Conservation (phyloP, 2,888 invertebrate genomes). For the Esperia sulphurella region DNA sequence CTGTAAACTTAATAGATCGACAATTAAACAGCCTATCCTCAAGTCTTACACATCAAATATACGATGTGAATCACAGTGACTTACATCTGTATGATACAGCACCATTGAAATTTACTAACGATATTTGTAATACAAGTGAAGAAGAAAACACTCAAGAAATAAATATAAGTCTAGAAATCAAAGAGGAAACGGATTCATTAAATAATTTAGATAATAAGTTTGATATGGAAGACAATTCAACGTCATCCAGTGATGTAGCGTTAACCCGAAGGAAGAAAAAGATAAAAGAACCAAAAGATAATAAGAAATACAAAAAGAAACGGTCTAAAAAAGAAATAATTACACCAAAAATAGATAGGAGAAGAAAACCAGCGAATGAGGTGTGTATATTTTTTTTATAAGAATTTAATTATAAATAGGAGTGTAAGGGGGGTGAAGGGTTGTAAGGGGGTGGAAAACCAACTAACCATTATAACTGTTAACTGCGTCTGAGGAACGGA, state of each 20-base stretch:
- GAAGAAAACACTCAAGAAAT: not conserved
- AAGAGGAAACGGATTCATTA: not conserved
- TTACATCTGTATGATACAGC: not conserved
- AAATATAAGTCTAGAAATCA: not conserved
- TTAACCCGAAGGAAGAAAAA: not conserved
- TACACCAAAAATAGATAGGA: slow-evolving; percentile 1
- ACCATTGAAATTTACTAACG: not conserved
- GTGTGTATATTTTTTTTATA: not conserved
- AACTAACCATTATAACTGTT: too few relatives aligned
- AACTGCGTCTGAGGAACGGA: too few relatives aligned
- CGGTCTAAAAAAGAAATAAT: not conserved
- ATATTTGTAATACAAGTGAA: not conserved
- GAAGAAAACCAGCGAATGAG: slow-evolving; percentile 1
- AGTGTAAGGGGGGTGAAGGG: too few relatives aligned
- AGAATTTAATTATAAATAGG: too few relatives aligned
- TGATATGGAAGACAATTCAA: not conserved
- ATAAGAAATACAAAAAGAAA: slow-evolving; percentile 1
- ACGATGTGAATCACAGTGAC: not conserved
- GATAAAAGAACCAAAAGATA: not conserved
- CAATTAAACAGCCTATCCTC: not conserved
- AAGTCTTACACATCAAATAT: not conserved
- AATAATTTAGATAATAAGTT: not conserved
- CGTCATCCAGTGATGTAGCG: not conserved
- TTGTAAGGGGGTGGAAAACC: too few relatives aligned
- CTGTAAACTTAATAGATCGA: not conserved